Evolutionary conservation across 2,888 invertebrate species (phyloP), one percentile per base, ranked within the genome.

Genomic region (Clostera curtula): DNA sequence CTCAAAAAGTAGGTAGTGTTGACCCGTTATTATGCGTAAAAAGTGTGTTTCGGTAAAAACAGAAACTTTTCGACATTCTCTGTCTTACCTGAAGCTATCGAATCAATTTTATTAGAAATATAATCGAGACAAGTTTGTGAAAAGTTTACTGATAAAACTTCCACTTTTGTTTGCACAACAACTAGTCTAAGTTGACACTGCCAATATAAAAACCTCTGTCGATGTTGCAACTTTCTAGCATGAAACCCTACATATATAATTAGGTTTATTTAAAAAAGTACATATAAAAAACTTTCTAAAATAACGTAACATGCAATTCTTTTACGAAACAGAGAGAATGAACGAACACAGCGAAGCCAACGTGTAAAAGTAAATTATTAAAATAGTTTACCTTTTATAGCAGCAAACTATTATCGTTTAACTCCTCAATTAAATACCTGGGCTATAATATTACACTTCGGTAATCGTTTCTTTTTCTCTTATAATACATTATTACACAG

Each of bases 391-490:
- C 80, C 82, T 77, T 79, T 54, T 36, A 49, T 50, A 56, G 56
- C 60, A 61, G 69, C 72, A 68, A 70, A 71, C 71, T 49, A 52
- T n/a, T 49, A 49, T 56, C 63, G 71, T 63, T 70, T 48, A 41
- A 67, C 80, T 74, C 80, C 79, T 69, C 65, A 57, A 41, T 37
- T 48, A 50, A 66, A 67, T 72, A 75, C 77, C 71, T 66, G 60
- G 82, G 84, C 83, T 84, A 84, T 84, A 84, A 84, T 68, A 84
- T 84, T 58, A 84, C 84, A 82, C 82, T 84, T 46, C 68, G 71
- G 56, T 64, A 72, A 65, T 74, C 65, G 75, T 77, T 70, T 76
- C 75, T 77, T 83, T 79, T 84, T 79, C 82, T 76, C 73, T 76
- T 83, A 67, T 72, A 73, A 84, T 79, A 74, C 84, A 84, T 84